phyloP scores from a whole-genome alignment of 1,140 invertebrate species.

The Melanaphis sacchari region DNA sequence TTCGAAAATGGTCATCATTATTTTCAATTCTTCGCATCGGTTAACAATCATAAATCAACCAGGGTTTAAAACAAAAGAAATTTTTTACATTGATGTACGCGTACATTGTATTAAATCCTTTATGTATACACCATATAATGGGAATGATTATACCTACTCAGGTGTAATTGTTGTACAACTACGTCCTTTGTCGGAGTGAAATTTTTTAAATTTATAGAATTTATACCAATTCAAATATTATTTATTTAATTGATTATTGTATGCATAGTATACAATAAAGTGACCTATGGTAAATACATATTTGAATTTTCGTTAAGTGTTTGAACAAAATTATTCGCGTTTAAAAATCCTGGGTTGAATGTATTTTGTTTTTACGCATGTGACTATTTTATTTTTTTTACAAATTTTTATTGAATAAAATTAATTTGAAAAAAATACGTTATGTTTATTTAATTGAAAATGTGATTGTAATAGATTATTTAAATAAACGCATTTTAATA shows the following conservation, averaged over 20 bases:
- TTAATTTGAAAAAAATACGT: neutral
- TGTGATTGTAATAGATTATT: neutral
- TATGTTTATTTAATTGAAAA: neutral
- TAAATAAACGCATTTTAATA: neutral
- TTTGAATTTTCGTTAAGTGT: neutral
- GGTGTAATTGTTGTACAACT: neutral
- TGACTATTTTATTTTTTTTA: neutral
- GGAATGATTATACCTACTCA: conserved; percentile 2
- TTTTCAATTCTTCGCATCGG: neutral
- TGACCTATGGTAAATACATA: neutral
- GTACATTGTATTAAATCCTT: neutral
- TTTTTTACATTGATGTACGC: neutral
- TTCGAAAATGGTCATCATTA: neutral
- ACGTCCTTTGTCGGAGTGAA: neutral
- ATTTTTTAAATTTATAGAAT: conserved; percentile 1
- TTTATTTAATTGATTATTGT: conserved; percentile 2
- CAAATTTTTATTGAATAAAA: neutral
- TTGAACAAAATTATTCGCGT: neutral
- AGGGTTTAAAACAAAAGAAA: neutral
- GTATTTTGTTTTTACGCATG: neutral
- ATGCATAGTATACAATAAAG: neutral
- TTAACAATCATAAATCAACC: neutral
- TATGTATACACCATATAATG: conserved; percentile 1
- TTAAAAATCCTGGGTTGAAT: neutral
- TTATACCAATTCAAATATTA: neutral